Base-by-base conservation (phyloP, 2,888 invertebrate genomes). In the Scaeva pyrastri region DNA sequence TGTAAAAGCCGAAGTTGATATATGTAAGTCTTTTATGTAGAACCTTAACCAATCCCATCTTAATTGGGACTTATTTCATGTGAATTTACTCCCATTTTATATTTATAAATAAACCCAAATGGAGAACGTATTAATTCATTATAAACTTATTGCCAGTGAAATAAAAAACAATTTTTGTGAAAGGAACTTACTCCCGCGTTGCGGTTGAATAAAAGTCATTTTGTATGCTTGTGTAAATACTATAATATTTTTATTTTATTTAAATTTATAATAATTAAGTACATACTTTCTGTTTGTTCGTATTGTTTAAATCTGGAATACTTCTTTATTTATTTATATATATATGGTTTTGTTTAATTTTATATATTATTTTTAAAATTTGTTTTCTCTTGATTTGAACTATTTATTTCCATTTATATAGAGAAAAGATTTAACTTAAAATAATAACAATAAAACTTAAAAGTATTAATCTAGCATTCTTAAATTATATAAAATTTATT, bases 261-360 rank as follows among this genome's bases (percentile, higher is more conserved):
- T 81, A 19, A 78, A 74, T 79, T 72, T 62, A 55, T 74, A 21
- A 52, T 80, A 19, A 79, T 75, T 79, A 84, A 84, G 84, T 84
- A 84, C 84, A 79, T 68, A 16, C 56, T 16, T 16, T 16, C 41
- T 66, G 4, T 43, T 66, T 16, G 31, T 77, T 73, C 71, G 52
- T 79, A 79, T 58, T 39, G 26, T 75, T 41, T 64, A 48, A 84
- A 79, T 79, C 84, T 84, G 74, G 79, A 84, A 79, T 84, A 84
- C 64, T 74, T 60, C 21, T 56, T 43, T 45, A 45, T 19, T 74
- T 23, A 39, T 50, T 55, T 58, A 60, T 80, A 31, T 56, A 11
- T 43, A 31, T 48, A 19, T 50, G 5, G 16, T 12, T 31, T 31
- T 50, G 1, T 68, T 50, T 36, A 16, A 45, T 50, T 10, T 39